A percentile compares a stretch with the other conserved stretches of the same genome.
Conservation (phyloP, 2,113 vertebrate genomes). For the Macquaria australasica region DNA sequence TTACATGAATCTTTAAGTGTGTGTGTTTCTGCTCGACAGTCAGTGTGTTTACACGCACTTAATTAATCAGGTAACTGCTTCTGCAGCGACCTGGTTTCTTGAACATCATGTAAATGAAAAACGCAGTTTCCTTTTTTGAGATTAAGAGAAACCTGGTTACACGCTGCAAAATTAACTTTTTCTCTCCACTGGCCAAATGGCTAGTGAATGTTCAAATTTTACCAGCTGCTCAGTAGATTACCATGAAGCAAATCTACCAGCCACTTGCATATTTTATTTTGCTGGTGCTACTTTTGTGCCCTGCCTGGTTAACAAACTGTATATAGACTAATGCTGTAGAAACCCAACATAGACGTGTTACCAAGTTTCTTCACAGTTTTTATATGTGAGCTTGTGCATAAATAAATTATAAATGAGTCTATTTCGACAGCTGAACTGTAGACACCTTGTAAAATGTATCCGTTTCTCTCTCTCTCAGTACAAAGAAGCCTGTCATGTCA, state of each 20-base stretch:
- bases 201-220: too few relatives aligned
- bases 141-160: neutral
- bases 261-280: too few relatives aligned
- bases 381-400: neutral
- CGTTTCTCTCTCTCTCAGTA: neutral
- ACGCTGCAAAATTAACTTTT: too few relatives aligned
- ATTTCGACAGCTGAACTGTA: too few relatives aligned
- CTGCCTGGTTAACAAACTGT: neutral
- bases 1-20: constrained; percentile 6
- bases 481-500: neutral
- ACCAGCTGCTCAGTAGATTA: too few relatives aligned
- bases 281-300: too few relatives aligned
- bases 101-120: neutral
- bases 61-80: constrained; percentile 23
- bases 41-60: neutral
- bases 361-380: neutral
- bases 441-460: too few relatives aligned
- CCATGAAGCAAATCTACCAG: too few relatives aligned
- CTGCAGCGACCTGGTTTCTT: neutral
- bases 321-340: neutral
- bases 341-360: too few relatives aligned
- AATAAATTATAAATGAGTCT: too few relatives aligned
- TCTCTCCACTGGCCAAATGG: too few relatives aligned
- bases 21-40: neutral
- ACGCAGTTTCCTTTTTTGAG: neutral